phyloP scores from a whole-genome alignment of 2,113 vertebrate genomes.

The Chunga burmeisteri region DNA sequence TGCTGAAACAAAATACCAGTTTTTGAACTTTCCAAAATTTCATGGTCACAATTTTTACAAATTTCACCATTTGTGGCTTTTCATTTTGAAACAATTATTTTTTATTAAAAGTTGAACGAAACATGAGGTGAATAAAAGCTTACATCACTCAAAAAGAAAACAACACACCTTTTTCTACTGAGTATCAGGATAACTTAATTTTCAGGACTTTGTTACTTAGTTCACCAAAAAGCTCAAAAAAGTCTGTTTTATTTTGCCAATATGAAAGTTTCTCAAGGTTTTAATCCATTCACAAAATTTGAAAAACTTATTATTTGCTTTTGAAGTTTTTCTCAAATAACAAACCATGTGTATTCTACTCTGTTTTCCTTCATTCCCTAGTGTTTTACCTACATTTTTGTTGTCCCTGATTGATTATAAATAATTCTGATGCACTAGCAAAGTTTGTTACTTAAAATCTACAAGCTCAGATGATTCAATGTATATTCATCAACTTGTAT shows the following conservation, averaged over 20 bases:
- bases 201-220: background rate
- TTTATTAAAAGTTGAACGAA: background rate
- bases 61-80: background rate
- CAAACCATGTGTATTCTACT: rapidly evolving
- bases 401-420: background rate
- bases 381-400: background rate
- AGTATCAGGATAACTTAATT: background rate
- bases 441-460: background rate
- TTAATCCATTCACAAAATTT: background rate
- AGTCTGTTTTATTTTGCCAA: background rate
- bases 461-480: background rate
- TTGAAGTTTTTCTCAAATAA: background rate
- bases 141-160: background rate
- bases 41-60: background rate
- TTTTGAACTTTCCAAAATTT: background rate
- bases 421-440: background rate
- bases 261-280: background rate
- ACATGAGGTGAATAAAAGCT: background rate
- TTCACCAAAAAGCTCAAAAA: background rate
- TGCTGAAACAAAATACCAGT: background rate
- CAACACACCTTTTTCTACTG: rapidly evolving
- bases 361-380: background rate
- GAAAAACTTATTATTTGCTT: background rate
- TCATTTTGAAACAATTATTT: background rate
- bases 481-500: background rate